Conservation (phyloP, 2,113 vertebrate species). For the Mixornis gularis region DNA sequence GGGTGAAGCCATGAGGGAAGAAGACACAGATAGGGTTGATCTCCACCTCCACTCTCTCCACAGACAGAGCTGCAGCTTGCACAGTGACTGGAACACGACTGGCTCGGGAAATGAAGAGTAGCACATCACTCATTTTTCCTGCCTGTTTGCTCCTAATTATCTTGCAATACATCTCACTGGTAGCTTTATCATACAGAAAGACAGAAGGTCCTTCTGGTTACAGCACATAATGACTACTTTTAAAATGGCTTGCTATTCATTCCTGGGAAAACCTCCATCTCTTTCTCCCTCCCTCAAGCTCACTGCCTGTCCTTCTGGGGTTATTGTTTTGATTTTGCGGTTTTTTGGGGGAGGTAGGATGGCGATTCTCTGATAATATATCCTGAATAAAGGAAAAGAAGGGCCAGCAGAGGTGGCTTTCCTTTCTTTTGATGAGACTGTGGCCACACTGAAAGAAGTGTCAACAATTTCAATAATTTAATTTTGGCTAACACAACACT, state of each 20-base stretch:
- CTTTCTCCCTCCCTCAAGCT: background rate
- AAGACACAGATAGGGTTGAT: background rate
- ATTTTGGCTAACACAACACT: background rate
- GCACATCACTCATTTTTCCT: conserved; percentile 16
- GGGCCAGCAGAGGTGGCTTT: background rate
- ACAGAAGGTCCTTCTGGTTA: conserved; percentile 26
- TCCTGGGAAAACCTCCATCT: background rate
- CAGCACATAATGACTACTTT: conserved; percentile 9
- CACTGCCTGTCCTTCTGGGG: background rate
- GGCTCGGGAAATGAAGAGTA: conserved; percentile 31
- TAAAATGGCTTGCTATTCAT: conserved; percentile 5
- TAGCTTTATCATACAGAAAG: conserved; percentile 20
- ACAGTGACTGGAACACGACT: background rate
- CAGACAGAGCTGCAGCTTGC: background rate
- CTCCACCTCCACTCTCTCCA: background rate
- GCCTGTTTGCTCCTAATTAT: conserved; percentile 43
- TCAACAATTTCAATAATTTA: background rate
- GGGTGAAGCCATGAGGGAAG: background rate
- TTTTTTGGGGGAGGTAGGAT: background rate
- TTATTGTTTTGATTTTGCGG: background rate
- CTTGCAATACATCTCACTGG: conserved; percentile 21
- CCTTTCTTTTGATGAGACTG: background rate
- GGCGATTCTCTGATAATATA: background rate
- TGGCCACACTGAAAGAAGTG: background rate
- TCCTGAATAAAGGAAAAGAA: background rate